These are phyloP conservation scores for Psephotus haematonotus DNA, from an alignment of 2,113 vertebrate genomes.

Conservation along the genomic window DNA sequence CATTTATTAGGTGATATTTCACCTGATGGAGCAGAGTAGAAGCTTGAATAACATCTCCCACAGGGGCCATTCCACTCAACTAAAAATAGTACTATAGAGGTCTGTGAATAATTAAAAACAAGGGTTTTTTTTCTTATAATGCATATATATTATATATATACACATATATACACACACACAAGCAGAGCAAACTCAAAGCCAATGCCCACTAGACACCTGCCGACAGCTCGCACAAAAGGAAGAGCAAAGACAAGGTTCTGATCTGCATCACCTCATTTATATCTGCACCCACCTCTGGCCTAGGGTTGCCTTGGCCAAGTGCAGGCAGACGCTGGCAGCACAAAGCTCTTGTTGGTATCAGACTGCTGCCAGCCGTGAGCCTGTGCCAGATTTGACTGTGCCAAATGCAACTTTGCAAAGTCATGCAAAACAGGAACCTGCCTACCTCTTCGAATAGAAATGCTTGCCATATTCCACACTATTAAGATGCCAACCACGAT, in stretches of 20 bases:
- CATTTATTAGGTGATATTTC: not conserved
- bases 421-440: not conserved
- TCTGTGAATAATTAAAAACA: not conserved
- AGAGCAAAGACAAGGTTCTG: not conserved
- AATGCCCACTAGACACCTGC: not conserved
- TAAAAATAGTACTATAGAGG: accelerated
- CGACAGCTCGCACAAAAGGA: not conserved
- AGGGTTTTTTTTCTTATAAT: not conserved
- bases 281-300: not conserved
- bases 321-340: not conserved
- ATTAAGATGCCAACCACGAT: not conserved
- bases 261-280: not conserved
- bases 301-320: not conserved
- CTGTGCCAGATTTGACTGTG: accelerated
- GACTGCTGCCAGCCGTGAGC: accelerated
- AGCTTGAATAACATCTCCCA: not conserved
- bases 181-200: not conserved
- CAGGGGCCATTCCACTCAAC: not conserved
- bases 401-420: not conserved
- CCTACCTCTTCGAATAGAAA: not conserved
- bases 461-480: accelerated
- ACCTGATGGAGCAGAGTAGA: not conserved
- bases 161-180: accelerated
- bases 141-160: accelerated
- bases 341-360: not conserved